Evolutionary conservation across 2,113 vertebrate species (phyloP), one percentile per base, ranked within the genome.

Genomic region (Cinclus mexicanus): DNA sequence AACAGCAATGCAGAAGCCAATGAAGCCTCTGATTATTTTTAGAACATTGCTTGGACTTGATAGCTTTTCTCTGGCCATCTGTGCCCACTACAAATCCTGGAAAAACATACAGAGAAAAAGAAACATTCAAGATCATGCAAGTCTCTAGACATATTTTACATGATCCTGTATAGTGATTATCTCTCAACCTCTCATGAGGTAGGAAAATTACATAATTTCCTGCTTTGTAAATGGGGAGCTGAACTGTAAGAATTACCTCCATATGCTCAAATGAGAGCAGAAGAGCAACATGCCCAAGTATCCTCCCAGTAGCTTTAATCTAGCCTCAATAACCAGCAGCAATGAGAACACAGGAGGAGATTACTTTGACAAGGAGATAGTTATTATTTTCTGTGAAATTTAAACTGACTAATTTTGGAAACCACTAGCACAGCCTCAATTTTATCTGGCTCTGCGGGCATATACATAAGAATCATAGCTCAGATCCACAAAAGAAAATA

Each of bases 21-120:
- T 47, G 56, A 84, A 90, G 35, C 9, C 70, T 60, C 49, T 56
- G 28, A 64, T 49, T 85, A 85, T 79, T 83, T 95, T 91, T 59
- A 94, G 81, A 95, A 59, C 61, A 76, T 53, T 82, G 56, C 53
- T 21, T 42, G 42, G 67, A 89, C 89, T 46, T 44, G 67, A 87
- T 26, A 79, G 49, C 61, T 61, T 82, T 56, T 72, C 49, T 60
- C 70, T 60, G 29, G 42, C 81, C 85, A 90, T 68, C 84, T 91
- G 78, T n/a, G 37, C 49, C 57, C 22, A 47, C 53, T 83, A 28
- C 53, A 80, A 91, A 46, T 75, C 53, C 82, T 47, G 55, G 31
- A 67, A 83, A 83, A 41, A 80, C 21, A 77, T 9, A 53, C 2
- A 37, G 7, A 70, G 9, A 46, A 56, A 72, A 76, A 56, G 25